Percentiles rank a stretch among this genome's conserved stretches.
Evolutionary conservation across 1,140 invertebrate species (phyloP).

Genomic region (Acyrthosiphon pisum): DNA sequence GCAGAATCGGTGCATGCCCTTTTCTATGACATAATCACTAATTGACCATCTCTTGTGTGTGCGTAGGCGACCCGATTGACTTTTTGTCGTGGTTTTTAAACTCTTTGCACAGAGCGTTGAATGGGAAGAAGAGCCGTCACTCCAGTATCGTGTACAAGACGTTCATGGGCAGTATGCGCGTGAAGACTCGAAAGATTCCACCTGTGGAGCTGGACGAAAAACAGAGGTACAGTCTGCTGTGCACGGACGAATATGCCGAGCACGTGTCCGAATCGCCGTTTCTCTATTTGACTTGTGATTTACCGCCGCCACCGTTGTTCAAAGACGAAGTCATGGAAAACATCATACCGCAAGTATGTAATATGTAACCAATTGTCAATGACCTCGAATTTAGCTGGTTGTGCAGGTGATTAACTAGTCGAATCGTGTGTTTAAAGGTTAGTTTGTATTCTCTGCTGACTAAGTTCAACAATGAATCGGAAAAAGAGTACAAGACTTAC

Average conservation of each 20-base stretch:
- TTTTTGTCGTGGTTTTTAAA: constrained; percentile 97
- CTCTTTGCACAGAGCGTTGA: constrained; percentile 88
- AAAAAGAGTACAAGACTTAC: constrained; percentile 99
- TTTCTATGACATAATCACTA: background rate
- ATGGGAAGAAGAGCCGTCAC: constrained; percentile 82
- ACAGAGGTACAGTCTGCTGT: constrained; percentile 76
- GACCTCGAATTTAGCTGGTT: background rate
- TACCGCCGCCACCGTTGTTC: constrained; percentile 94
- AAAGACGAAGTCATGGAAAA: constrained; percentile 97
- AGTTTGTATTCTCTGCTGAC: constrained; percentile 91
- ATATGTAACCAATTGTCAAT: background rate
- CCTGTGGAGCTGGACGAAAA: constrained; percentile 91
- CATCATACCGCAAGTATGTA: constrained; percentile 91
- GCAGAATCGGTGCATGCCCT: background rate
- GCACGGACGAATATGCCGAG: constrained; percentile 88
- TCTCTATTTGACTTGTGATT: constrained; percentile 94
- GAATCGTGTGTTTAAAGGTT: constrained; percentile 69
- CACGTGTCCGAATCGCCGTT: constrained; percentile 89
- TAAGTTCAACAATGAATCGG: constrained; percentile 94
- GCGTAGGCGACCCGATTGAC: constrained; percentile 92
- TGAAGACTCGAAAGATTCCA: constrained; percentile 92
- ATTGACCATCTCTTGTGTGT: background rate
- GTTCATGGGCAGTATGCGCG: constrained; percentile 93
- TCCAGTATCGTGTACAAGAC: constrained; percentile 95
- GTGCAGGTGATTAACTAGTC: background rate